These are phyloP conservation scores for Lytechinus variegatus DNA, from an alignment of 35 echinoderm and acorn worm species.

Conservation along the genomic window DNA sequence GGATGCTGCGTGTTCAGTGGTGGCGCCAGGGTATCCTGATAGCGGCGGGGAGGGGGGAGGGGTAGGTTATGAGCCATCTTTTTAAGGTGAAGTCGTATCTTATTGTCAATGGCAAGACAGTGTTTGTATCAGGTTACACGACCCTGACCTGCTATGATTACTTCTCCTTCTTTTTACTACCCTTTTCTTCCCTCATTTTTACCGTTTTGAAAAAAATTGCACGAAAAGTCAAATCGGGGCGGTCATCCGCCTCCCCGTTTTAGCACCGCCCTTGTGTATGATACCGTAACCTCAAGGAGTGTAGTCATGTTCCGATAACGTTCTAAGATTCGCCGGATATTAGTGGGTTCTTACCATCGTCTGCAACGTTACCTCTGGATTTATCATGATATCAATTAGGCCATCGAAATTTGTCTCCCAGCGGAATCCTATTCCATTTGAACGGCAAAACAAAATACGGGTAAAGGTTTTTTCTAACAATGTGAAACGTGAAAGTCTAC, in stretches of 20 bases:
- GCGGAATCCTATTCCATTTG: background rate
- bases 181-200: no score
- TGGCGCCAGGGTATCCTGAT: no score
- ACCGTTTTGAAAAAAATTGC: no score
- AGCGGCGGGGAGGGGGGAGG: no score
- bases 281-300: background rate
- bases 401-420: background rate
- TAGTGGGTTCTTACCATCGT: background rate
- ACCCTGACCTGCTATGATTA: no score
- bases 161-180: no score
- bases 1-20: background rate
- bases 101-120: no score
- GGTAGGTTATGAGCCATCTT: no score
- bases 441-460: background rate
- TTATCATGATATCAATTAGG: constrained; percentile 5
- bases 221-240: no score
- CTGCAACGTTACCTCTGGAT: background rate
- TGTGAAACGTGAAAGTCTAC: background rate
- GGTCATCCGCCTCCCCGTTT: no score
- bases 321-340: background rate
- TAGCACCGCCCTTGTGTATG: background rate
- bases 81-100: no score
- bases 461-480: background rate
- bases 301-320: background rate
- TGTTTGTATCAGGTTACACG: no score